A percentile compares a stretch with the other conserved stretches of the same genome.
Evolutionary conservation across 1,140 invertebrate species (phyloP).

Genomic region (Lepidurus arcticus): DNA sequence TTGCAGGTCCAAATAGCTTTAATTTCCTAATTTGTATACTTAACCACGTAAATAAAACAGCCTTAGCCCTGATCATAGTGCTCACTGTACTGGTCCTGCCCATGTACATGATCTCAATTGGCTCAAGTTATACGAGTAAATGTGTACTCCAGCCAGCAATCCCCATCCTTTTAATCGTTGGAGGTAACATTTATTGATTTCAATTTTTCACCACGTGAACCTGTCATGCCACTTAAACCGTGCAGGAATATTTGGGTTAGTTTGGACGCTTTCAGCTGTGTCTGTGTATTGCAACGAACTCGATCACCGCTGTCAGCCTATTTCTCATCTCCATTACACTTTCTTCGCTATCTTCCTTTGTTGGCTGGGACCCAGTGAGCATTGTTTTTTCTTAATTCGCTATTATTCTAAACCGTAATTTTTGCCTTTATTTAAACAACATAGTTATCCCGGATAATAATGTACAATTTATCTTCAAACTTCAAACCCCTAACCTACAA

Average conservation of each 20-base stretch:
- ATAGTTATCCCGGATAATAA: neutral
- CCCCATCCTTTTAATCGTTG: neutral
- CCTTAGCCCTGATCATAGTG: neutral
- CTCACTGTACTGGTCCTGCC: neutral
- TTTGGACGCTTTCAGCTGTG: neutral
- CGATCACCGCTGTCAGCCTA: neutral
- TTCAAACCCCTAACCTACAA: too few species aligned
- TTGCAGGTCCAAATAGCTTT: neutral
- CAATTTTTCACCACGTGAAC: neutral
- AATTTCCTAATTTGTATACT: neutral
- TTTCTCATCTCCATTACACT: neutral
- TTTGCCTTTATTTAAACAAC: neutral
- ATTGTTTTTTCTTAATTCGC: neutral
- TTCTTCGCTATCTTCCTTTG: constrained; percentile 13
- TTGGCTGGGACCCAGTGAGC: constrained; percentile 6
- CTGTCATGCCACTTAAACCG: neutral
- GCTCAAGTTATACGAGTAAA: neutral
- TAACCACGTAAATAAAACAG: neutral
- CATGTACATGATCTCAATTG: neutral
- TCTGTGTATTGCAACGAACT: neutral
- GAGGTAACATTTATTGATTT: neutral
- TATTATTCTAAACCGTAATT: neutral
- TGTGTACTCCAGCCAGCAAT: neutral
- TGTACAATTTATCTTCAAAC: too few species aligned
- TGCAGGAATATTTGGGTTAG: neutral